These are phyloP conservation scores for Pachyuromys duprasi DNA, from an alignment of 2,797 vertebrate species.

Conservation along the genomic window DNA sequence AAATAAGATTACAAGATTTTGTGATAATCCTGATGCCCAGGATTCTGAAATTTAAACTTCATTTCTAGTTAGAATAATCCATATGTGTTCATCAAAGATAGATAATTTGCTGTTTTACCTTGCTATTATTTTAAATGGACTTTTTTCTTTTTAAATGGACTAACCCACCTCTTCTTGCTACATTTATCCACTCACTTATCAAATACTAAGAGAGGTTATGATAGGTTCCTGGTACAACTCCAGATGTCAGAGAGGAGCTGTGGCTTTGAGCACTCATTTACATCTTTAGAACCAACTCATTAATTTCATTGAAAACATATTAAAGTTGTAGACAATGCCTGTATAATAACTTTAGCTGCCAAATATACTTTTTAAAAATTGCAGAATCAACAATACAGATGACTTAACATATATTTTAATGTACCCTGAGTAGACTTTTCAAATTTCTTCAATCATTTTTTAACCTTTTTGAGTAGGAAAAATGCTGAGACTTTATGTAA, in stretches of 20 bases:
- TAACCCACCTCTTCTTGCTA: background rate
- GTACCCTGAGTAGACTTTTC: background rate
- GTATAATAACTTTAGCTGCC: background rate
- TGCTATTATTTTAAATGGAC: too few species aligned
- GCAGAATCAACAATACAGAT: background rate
- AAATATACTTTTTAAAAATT: too few species aligned
- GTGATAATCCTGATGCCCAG: background rate
- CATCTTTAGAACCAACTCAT: background rate
- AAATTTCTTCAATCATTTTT: background rate
- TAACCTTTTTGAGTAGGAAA: background rate
- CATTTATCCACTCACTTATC: too few species aligned
- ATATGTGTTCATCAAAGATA: slow-evolving; percentile 18
- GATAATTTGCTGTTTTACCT: slow-evolving; percentile 22
- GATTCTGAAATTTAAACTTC: slow-evolving; percentile 16
- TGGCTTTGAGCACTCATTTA: background rate
- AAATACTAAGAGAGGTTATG: too few species aligned
- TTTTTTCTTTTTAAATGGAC: background rate
- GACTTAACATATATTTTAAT: background rate
- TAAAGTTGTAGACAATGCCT: background rate
- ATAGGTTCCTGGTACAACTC: too few species aligned
- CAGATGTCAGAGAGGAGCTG: too few species aligned
- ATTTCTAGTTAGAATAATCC: slow-evolving; percentile 28
- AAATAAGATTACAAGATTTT: slow-evolving; percentile 36
- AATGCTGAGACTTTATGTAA: background rate
- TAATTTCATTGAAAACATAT: background rate